Evolutionary conservation across 1,140 invertebrate species (phyloP).

Genomic region (Xylocopa sonorina): DNA sequence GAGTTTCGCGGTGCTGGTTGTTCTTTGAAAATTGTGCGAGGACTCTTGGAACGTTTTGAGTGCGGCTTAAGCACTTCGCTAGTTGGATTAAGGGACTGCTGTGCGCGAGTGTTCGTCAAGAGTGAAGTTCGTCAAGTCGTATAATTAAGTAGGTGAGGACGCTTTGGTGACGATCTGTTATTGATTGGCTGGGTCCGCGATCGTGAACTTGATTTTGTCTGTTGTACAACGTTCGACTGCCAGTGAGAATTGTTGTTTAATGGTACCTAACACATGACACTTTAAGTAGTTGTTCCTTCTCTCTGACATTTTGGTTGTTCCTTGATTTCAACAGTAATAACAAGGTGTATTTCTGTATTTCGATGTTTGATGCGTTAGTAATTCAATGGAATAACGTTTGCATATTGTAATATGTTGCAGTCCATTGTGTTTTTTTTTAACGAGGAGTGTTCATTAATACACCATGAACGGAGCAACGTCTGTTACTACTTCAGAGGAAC

Average conservation of each 20-base stretch:
- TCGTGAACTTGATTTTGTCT: too few species aligned
- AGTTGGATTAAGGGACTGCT: not conserved
- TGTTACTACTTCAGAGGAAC: slow-evolving; percentile 74
- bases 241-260: too few species aligned
- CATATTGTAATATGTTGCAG: slow-evolving; percentile 19
- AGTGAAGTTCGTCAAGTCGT: not conserved
- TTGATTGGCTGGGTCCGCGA: not conserved
- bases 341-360: too few species aligned
- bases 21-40: not conserved
- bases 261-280: too few species aligned
- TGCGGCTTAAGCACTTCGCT: not conserved
- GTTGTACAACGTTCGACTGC: too few species aligned
- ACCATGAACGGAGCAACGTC: slow-evolving; percentile 77
- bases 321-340: not conserved
- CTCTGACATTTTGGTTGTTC: too few species aligned
- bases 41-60: not conserved
- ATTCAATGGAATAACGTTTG: not conserved
- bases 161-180: not conserved
- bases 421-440: slow-evolving; percentile 1
- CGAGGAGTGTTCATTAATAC: slow-evolving; percentile 43
- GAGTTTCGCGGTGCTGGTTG: not conserved
- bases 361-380: not conserved
- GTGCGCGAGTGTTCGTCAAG: slow-evolving; percentile 29
- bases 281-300: too few species aligned
- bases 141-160: not conserved